Evolutionary conservation across 2,113 vertebrate species (phyloP), one percentile per base, ranked within the genome.

Genomic region (Labrus mixtus): DNA sequence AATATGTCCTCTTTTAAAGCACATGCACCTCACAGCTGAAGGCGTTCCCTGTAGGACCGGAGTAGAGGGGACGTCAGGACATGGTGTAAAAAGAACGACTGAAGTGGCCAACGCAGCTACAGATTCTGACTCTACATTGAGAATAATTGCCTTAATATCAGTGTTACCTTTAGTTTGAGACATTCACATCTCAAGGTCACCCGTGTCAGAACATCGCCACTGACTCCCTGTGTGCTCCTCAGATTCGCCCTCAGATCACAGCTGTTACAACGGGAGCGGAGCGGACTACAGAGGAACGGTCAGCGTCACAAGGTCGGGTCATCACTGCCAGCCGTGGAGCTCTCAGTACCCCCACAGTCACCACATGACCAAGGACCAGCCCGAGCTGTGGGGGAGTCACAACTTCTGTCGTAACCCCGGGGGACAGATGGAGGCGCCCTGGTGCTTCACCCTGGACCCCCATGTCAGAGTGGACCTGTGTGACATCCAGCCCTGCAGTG

Each of bases 381-480:
- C 97, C 0, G 97, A 99, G 73, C 95, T 99, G 10, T 94, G 95
- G 76, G 96, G 96, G 7, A 96, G 96, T 0, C 97, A 99, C 54
- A 96, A 97, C 0, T 99, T 97, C 90, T 99, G 97, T 69, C 95
- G 97, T 46, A 99, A 99, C 91, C 98, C 98, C 0, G 97, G 97
- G 10, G 97, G 96, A 61, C 96, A 96, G 81, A 97, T 98, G 97
- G 95, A 97, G 82, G 97, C 94, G 0, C 98, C 98, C 1, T 99
- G 98, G 98, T 99, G 98, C 92, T 99, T 97, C 91, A 99, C 98
- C 22, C 92, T 96, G 87, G 96, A 98, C 88, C 95, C 96, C 88
- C 93, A 95, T 79, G 93, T 97, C 85, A 94, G 96, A 86, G 89
- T 96, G 89, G 98, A 97, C 90, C 94, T 99, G 85, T 99, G 98